Base-by-base conservation (phyloP, 2,797 vertebrate genomes). In the Sternarchorhynchus goeldii region DNA sequence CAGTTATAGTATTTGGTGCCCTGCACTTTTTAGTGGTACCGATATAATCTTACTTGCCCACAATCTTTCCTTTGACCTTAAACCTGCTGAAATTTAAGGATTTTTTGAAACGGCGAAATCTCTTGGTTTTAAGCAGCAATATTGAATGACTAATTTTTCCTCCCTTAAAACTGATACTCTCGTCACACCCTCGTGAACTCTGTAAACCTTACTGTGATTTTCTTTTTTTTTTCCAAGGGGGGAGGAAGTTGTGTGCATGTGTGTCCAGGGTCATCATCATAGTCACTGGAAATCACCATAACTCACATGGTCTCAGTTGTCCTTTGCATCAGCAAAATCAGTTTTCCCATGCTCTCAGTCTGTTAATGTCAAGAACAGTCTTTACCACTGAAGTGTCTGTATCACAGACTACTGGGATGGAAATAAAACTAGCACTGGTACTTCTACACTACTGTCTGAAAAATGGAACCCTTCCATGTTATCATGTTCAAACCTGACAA, bases 281-380 rank as follows among this genome's bases (percentile, higher is more conserved):
- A 34, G 67, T 70, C 67, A 55, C n/a, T 56, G 50, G 50, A 66
- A 75, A 55, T 75, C 25, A 31, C 32, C 18, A 36, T 41, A 18
- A 25, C 10, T 17, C 18, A 63, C 6, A 55, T 68, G 45, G 45
- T 50, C 45, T 50, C 12, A 12, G 45, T 12, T 50, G n/a, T 16
- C 36, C 20, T 2, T n/a, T 18, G 3, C 32, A 56, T 72, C 60
- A 69, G 67, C 16, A 25, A 59, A 25, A 25, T 17, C 2, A 14
- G 25, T n/a, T 53, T 64, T 64, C 45, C 31, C 45, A 66, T n/a
- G 29, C 0, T 31, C 20, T 34, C 6, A 20, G 50, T 25, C 5
- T 39, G 34, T 41, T 50, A 55, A 5, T 2, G 0, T 39, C 29
- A 56, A 39, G 50, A 8, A 64, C 34, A 7, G 2, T 4, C 6